Base-by-base conservation (phyloP, 2,113 vertebrate species). In the Pterocles orientalis region DNA sequence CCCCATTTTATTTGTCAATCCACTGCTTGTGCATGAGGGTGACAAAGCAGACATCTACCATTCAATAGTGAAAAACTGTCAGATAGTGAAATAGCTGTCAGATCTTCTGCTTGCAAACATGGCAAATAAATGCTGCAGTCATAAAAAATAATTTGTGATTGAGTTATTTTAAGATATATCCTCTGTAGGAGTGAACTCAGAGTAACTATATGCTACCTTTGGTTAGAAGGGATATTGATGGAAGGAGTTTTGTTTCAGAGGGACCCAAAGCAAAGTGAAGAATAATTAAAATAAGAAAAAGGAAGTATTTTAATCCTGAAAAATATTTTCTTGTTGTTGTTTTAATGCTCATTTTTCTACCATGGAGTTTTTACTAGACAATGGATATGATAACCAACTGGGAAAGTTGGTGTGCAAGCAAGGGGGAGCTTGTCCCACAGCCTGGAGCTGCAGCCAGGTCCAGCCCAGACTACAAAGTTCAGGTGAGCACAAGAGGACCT, bases 21-120 rank as follows among this genome's bases (percentile, higher is more conserved):
- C 48, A 9, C 24, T 31, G 31, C 25, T 78, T 45, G 23, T 34
- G 21, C 31, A 25, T 53, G 28, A 65, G 0, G 1, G 19, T 68
- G 68, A 31, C 4, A 14, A 33, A 68, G 26, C 24, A 90, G 31
- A 36, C 26, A 65, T 51, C 31, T 53, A 88, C 29, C 9, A 78
- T 77, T 47, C 1, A 1, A 66, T 31, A 92, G 13, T 70, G 50
- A 77, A 88, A 95, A 80, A 2, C n/a, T n/a, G n/a, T n/a, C n/a
- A n/a, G n/a, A n/a, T n/a, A n/a, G n/a, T n/a, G n/a, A n/a, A n/a
- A n/a, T n/a, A 72, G 12, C 29, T 90, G 81, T 69, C 71, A 93
- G 41, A 79, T 86, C 51, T 64, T 78, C 41, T 77, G 36, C 58
- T 83, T 93, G 80, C 39, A 88, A 86, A 73, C 50, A 61, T 23